These are phyloP conservation scores for Netelia virgata DNA, from an alignment of 2,888 invertebrate species.

Conservation along the genomic window DNA sequence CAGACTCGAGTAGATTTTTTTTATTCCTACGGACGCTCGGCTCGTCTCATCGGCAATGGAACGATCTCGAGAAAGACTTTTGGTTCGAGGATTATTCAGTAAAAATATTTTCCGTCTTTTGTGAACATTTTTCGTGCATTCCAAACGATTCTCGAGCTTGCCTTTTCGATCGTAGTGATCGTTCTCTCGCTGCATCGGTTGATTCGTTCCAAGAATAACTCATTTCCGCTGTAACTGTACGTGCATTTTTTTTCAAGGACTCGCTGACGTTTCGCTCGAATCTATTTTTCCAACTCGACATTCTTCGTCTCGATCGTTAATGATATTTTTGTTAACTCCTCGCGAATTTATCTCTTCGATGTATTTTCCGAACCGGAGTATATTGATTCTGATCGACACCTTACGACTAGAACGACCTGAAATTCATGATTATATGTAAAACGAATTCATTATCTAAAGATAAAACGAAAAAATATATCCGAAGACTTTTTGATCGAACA, in stretches of 20 bases:
- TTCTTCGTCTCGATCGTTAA: slow-evolving; percentile 66
- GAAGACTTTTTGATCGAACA: slow-evolving; percentile 5
- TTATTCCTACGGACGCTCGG: not conserved
- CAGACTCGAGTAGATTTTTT: slow-evolving; percentile 35
- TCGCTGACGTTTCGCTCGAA: slow-evolving; percentile 49
- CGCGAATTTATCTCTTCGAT: slow-evolving; percentile 5
- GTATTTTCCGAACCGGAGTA: not conserved
- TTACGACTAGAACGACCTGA: not conserved
- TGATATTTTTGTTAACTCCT: slow-evolving; percentile 42
- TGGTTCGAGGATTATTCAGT: not conserved
- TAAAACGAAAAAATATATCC: not conserved
- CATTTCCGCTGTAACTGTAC: slow-evolving; percentile 38
- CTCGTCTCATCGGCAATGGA: not conserved
- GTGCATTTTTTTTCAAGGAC: slow-evolving; percentile 30
- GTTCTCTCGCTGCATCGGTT: slow-evolving; percentile 54
- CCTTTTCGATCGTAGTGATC: slow-evolving; percentile 28
- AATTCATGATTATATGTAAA: not conserved
- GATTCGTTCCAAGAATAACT: slow-evolving; percentile 34
- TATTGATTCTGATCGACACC: not conserved
- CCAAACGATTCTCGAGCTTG: slow-evolving; percentile 39
- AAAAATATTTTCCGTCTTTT: not conserved
- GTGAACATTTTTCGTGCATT: slow-evolving; percentile 22
- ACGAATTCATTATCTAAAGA: not conserved
- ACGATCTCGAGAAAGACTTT: not conserved
- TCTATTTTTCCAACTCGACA: slow-evolving; percentile 57